Evolutionary conservation across 1,140 invertebrate species (phyloP), one percentile per base, ranked within the genome.

Genomic region (Drosophila nannoptera): DNA sequence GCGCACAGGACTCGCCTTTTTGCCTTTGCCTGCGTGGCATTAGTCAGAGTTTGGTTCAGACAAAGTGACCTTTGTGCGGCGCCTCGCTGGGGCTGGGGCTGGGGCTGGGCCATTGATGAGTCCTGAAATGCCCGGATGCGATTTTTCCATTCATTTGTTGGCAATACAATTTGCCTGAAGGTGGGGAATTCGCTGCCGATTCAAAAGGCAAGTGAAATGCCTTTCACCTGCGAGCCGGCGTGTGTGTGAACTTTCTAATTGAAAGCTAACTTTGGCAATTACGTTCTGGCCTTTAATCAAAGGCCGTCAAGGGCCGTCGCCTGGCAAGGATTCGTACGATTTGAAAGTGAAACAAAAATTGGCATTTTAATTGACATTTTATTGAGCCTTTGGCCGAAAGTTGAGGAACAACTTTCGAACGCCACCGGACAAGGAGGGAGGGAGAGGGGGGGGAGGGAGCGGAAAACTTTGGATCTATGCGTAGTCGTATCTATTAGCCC

Each of bases 241-340:
- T 56, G 36, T 64, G 52, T 70, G 71, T 62, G 53, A 80, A 84
- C 73, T 84, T 86, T 86, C 74, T 86, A 86, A 86, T 86, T 86
- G 82, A 86, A 86, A 81, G 81, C 74, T 68, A 86, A 86, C 81
- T 86, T 86, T 86, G 82, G 77, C 82, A 87, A 86, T 87, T 86
- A 87, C 68, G 60, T 48, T 33, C 62, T 71, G 81, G 75, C 81
- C 82, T 77, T 84, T 84, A 87, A 84, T 84, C 81, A 84, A 84
- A 84, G 77, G 63, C 60, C 22, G 22, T 22, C 22, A 22, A 22
- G 61, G 32, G 60, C 16, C 48, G 46, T 52, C 22, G 38, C 58
- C 40, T 50, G n/a, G 45, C 45, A 55, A 4, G 32, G 22, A 48
- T n/a, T 4, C 32, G 32, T 72, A 42, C 40, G 62, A 80, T 78